Evolutionary conservation across 1,140 invertebrate genomes (phyloP).

Genomic region (Platyscapa corneri): DNA sequence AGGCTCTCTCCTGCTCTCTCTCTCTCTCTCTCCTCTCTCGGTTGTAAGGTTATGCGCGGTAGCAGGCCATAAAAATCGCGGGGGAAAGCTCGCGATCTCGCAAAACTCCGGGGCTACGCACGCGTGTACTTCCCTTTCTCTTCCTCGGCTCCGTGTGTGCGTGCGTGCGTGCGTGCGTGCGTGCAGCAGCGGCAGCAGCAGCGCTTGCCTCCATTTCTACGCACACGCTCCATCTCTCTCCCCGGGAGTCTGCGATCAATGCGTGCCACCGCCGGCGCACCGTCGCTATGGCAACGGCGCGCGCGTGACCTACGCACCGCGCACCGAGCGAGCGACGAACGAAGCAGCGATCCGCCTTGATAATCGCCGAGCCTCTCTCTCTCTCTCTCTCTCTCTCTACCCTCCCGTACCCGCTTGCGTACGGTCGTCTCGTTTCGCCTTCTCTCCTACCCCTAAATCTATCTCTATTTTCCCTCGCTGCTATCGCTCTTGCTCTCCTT

Average conservation of each 20-base stretch:
- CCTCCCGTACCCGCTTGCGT: background rate
- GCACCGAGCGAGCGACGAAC: constrained; percentile 53
- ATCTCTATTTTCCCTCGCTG: constrained; percentile 40
- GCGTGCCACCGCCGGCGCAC: constrained; percentile 65
- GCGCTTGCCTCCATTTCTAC: constrained; percentile 60
- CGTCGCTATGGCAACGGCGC: constrained; percentile 70
- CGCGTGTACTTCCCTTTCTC: constrained; percentile 2
- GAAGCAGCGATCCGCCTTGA: constrained; percentile 65
- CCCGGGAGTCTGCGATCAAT: constrained; percentile 74
- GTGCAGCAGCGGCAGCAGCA: constrained; percentile 58
- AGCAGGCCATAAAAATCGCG: constrained; percentile 46
- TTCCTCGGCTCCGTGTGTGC: constrained; percentile 38
- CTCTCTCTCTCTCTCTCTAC: background rate
- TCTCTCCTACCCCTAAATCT: constrained; percentile 38
- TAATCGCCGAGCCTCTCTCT: constrained; percentile 54
- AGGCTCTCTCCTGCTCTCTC: too few species aligned
- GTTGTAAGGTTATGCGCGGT: constrained; percentile 3
- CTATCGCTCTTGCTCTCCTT: constrained; percentile 2
- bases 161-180: constrained; percentile 60
- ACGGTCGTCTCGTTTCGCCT: constrained; percentile 27
- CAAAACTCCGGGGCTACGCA: constrained; percentile 21
- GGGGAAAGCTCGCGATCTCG: constrained; percentile 29
- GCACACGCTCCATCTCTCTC: constrained; percentile 49
- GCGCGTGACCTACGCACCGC: constrained; percentile 66
- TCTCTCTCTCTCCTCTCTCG: too few species aligned